Base-by-base conservation (phyloP, 2,113 vertebrate species). In the Coregonus clupeaformis region DNA sequence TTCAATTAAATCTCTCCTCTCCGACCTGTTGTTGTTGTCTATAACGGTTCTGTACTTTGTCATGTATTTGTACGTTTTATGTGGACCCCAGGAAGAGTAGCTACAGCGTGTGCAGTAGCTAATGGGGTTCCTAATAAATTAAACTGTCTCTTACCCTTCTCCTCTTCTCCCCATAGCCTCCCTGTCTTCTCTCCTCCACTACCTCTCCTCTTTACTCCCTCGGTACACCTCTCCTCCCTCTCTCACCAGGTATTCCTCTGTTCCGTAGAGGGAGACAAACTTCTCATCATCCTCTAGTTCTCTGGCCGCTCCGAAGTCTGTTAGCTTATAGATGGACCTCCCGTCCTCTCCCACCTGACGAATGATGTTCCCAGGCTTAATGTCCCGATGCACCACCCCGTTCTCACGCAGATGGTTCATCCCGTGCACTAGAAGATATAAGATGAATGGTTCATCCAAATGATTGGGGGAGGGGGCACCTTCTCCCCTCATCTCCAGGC, bases 311-410 rank as follows among this genome's bases (percentile, higher is more conserved):
- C 57, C 57, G 0, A 98, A 98, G 76, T 98, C 97, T 0, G 96
- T 96, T 73, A 98, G 92, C 74, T 99, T 98, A 63, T 98, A 98
- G 85, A 97, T 75, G 27, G 95, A 97, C 81, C 89, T 93, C 1
- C 96, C 92, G 0, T 96, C 95, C 3, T 96, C 95, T 0, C 94
- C 94, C 3, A 95, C 66, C 18, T 96, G 92, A 2, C 96, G 89
- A 96, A 98, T 96, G 90, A 98, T 97, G 91, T 98, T 99, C 0
- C 97, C 97, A 0, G 97, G 97, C 82, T 99, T 98, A 79, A 99
- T 97, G 90, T 98, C 97, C 0, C 97, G 90, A 84, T 99, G 97
- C 0, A 98, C 94, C 0, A 98, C 79, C 20, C 93, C 90, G 0
- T 98, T 96, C 89, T 97, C 95, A 0, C 96, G 91, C 74, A 98